Percentiles rank a stretch among this genome's conserved stretches.
phyloP scores from a whole-genome alignment of 2,797 vertebrate genomes.

The Furcifer pardalis region DNA sequence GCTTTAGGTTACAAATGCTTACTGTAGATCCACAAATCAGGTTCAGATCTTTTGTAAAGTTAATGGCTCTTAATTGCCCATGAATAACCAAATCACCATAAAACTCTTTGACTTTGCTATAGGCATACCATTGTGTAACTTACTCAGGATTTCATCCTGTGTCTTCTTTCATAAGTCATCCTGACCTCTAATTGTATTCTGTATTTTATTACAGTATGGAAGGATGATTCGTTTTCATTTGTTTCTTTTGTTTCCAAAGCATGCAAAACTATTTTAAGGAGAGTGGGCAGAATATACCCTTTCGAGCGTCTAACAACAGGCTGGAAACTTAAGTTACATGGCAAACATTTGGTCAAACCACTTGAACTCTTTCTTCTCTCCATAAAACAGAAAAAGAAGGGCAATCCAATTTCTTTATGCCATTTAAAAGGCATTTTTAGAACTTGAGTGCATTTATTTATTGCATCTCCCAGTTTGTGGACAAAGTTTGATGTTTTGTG shows the following conservation, averaged over 20 bases:
- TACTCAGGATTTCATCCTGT: too few species aligned
- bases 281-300: background rate
- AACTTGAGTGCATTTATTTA: slow-evolving; percentile 40
- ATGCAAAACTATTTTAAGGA: background rate
- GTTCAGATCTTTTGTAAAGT: too few species aligned
- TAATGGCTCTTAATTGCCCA: too few species aligned
- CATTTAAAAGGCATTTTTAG: slow-evolving; percentile 28
- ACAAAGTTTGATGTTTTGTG: slow-evolving; percentile 13
- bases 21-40: too few species aligned
- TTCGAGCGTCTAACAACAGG: background rate
- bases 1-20: too few species aligned
- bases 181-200: background rate
- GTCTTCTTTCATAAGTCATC: background rate
- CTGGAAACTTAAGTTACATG: background rate
- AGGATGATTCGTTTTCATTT: too few species aligned
- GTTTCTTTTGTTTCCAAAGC: background rate
- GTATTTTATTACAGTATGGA: too few species aligned
- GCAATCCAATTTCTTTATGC: slow-evolving; percentile 40
- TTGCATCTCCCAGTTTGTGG: slow-evolving; percentile 4
- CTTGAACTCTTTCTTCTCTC: slow-evolving; percentile 16
- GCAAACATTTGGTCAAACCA: slow-evolving; percentile 12
- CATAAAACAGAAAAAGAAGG: background rate
- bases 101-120: too few species aligned
- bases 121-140: too few species aligned
- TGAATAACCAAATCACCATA: too few species aligned